Conservation (phyloP, 2,113 vertebrate species). For the Talpa occidentalis region DNA sequence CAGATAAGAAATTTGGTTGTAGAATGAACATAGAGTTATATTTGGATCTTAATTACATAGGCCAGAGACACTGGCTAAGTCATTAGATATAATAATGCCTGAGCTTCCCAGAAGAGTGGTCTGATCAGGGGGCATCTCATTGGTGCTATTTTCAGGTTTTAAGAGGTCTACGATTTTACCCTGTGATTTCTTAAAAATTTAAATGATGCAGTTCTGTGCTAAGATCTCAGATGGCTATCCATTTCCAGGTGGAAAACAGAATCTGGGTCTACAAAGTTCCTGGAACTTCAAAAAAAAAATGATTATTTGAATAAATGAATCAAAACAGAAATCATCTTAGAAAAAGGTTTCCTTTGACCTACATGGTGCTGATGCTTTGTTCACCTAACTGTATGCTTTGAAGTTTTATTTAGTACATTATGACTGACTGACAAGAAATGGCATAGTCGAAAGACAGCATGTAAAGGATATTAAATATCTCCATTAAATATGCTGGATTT, state of each 20-base stretch:
- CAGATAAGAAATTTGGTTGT: constrained; percentile 72
- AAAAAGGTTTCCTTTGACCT: background rate
- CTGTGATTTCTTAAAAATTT: constrained; percentile 32
- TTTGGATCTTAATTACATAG: constrained; percentile 78
- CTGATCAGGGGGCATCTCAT: background rate
- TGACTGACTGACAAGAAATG: background rate
- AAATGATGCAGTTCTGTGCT: background rate
- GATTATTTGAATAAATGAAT: constrained; percentile 6
- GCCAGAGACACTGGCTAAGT: constrained; percentile 58
- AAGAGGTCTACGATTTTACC: constrained; percentile 28
- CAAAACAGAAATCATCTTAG: constrained; percentile 23
- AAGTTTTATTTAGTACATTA: background rate
- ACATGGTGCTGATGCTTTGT: background rate
- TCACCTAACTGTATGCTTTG: background rate
- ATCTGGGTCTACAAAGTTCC: background rate
- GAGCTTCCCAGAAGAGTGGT: constrained; percentile 52
- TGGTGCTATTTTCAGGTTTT: constrained; percentile 33
- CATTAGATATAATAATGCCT: constrained; percentile 72
- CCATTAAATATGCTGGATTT: background rate
- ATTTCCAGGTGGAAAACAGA: constrained; percentile 32
- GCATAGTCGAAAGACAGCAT: background rate
- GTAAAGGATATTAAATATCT: background rate
- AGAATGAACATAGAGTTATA: constrained; percentile 71
- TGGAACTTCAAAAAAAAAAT: background rate
- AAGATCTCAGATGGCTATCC: background rate